Base-by-base conservation (phyloP, 2,113 vertebrate species). In the Aplodontia rufa region DNA sequence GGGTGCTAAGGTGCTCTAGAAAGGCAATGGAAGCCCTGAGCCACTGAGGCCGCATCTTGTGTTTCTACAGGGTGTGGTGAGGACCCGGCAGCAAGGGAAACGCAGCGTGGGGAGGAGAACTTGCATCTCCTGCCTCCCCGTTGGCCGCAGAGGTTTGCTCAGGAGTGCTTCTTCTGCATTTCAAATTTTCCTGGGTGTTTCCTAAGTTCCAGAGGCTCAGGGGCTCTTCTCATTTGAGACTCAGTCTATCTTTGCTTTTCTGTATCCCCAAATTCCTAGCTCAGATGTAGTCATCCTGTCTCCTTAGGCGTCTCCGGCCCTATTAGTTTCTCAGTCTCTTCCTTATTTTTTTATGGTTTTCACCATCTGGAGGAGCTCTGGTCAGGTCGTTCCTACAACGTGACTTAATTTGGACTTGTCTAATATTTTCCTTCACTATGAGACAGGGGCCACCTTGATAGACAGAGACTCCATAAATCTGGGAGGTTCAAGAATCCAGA, bases 81-180 rank as follows among this genome's bases (percentile, higher is more conserved):
- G 42, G 55, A 49, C 42, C 72, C n/a, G 42, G 24, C 20, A 60
- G 40, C 58, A 80, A 82, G 12, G 69, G 4, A 26, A 53, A 40
- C 37, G 32, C 24, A 32, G 17, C 8, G 4, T 12, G 8, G 42
- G 19, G 60, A 42, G 42, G 12, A 37, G 35, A 49, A 74, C n/a
- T 1, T 1, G 28, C 3, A 0, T 0, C 0, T 62, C 45, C 19
- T 5, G 60, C 30, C 26, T 58, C 13, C 45, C 45, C 72, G n/a
- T 20, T 79, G 20, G 8, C 26, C 32, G 32, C n/a, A n/a, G n/a
- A n/a, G n/a, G 55, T 7, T 24, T 58, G 55, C 55, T 58, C 55
- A 58, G 55, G 55, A 58, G 26, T 58, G 55, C 26, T 20, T 26
- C 7, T 58, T 58, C 26, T 58, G 55, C 55, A 58, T 58, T 58